Base-by-base conservation (phyloP, 2,113 vertebrate genomes). In the Regulus satrapa region DNA sequence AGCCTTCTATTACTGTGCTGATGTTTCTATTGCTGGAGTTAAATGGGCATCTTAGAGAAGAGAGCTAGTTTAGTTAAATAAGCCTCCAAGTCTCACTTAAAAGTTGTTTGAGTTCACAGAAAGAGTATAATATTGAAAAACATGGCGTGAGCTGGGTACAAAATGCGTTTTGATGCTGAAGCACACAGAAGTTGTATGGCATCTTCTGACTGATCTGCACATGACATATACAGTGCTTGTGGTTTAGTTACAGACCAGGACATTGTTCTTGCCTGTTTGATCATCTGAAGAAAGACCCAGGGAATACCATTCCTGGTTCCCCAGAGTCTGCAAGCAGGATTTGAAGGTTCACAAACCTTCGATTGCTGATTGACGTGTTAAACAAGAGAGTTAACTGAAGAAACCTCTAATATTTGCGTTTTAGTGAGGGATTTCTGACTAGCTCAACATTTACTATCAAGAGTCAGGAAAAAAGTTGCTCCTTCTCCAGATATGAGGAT, bases 121-220 rank as follows among this genome's bases (percentile, higher is more conserved):
- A 56, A 21, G 16, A 43, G 6, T 36, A 62, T 19, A 10, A 56
- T 58, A 32, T 55, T 88, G 75, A 74, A 68, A 91, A 76, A 34
- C 10, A 14, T 17, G 11, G 28, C 32, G n/a, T 32, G 26, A 41
- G 5, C 20, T 0, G 0, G 51, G 7, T 68, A 45, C 15, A 74
- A 78, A 94, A 63, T 25, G 5, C 18, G 26, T 81, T 48, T 67
- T 1, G 1, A 14, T 77, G 36, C 48, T 76, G 74, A 75, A 85
- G 26, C 14, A 34, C 0, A 0, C n/a, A 63, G 26, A 9, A 69
- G 17, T n/a, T 64, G 18, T 64, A 45, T 56, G 41, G 67, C 54
- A 54, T 73, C 58, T 94, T 82, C 82, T 85, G 58, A 38, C 66
- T 79, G 40, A 61, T 45, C 28, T 84, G 40, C 18, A 23, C 7